A percentile compares a stretch with the other conserved stretches of the same genome.
Conservation (phyloP, 2,888 invertebrate species). For the Invenusta paracnida region DNA sequence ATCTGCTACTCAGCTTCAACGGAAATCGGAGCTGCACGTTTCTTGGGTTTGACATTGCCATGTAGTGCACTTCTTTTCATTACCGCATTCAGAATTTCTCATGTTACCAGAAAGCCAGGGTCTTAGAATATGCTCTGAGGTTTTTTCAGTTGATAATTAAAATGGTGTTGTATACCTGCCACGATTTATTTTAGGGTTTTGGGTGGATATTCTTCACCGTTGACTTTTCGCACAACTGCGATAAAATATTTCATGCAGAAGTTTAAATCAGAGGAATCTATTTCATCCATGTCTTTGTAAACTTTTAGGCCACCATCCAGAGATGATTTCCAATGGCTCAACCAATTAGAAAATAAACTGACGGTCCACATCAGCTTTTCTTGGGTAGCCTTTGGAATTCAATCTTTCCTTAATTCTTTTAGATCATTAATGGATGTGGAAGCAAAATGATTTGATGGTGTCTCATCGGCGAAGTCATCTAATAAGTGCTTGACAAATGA, state of each 20-base stretch:
- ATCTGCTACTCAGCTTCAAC: background rate
- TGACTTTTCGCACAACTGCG: background rate
- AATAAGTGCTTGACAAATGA: background rate
- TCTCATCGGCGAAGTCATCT: background rate
- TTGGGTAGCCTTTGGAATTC: constrained; percentile 5
- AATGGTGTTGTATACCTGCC: constrained; percentile 3
- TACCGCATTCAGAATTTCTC: constrained; percentile 15
- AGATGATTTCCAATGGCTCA: constrained; percentile 1
- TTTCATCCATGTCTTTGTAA: constrained; percentile 11
- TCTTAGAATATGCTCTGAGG: constrained; percentile 8
- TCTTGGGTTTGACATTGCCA: constrained; percentile 4
- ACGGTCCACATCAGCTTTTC: background rate
- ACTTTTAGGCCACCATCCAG: constrained; percentile 2
- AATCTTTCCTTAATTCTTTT: background rate
- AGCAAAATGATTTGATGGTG: background rate
- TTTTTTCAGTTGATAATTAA: constrained; percentile 14
- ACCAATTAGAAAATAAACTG: background rate
- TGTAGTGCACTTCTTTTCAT: constrained; percentile 16
- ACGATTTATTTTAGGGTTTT: background rate
- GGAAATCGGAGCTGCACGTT: constrained; percentile 15
- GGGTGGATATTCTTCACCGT: constrained; percentile 20
- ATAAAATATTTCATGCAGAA: background rate
- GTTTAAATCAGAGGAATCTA: background rate
- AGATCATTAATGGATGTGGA: background rate
- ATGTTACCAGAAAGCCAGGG: background rate